Evolutionary conservation across 2,113 vertebrate species (phyloP).

Genomic region (Corapipo altera): DNA sequence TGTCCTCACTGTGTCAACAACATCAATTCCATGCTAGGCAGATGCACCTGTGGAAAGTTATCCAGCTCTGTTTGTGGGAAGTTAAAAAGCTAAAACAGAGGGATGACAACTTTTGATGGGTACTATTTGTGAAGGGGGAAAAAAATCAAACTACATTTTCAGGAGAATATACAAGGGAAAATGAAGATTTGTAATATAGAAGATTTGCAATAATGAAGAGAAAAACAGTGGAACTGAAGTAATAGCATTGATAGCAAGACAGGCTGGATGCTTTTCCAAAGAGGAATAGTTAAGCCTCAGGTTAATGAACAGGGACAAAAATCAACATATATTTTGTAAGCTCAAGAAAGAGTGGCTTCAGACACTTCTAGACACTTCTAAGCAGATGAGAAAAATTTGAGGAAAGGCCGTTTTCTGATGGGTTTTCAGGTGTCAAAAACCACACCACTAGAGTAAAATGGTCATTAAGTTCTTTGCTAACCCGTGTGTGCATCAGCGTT

Average conservation of each 20-base stretch:
- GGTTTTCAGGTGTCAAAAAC: not conserved
- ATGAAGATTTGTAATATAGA: not conserved
- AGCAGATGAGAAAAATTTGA: not conserved
- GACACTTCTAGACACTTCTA: not conserved
- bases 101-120: not conserved
- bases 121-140: not conserved
- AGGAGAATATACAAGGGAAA: not conserved
- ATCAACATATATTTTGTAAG: not conserved
- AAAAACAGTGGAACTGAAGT: not conserved
- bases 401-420: not conserved
- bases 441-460: not conserved
- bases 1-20: not conserved
- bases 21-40: not conserved
- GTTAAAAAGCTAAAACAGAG: not conserved
- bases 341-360: not conserved
- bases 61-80: not conserved
- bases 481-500: not conserved
- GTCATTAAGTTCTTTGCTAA: not conserved
- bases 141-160: not conserved
- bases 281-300: not conserved
- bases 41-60: rapidly evolving
- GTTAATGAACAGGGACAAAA: not conserved
- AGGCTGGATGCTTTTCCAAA: not conserved
- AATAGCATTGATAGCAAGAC: not conserved
- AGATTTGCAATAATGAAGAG: not conserved